Percentiles rank a stretch among this genome's conserved stretches.
phyloP scores from a whole-genome alignment of 2,888 invertebrate species.

The Osedax fenrisi region DNA sequence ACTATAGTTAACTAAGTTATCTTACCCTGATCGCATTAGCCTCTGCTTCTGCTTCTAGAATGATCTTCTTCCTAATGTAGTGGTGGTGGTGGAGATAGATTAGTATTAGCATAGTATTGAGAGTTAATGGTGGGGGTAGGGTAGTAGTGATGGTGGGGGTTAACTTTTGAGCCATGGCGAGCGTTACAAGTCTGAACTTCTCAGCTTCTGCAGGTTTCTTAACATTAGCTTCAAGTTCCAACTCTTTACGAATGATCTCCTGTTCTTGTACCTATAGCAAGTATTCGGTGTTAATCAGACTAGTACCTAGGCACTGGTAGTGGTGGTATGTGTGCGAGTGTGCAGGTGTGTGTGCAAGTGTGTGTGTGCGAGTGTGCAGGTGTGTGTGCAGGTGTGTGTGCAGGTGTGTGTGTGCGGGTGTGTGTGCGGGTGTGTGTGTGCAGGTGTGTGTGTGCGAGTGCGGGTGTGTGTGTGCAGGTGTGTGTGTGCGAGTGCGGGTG shows the following conservation, averaged over 20 bases:
- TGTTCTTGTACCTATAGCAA: slow-evolving; percentile 75
- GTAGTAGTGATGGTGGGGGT: too few relatives aligned
- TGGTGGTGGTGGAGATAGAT: too few relatives aligned
- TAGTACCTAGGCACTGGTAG: too few relatives aligned
- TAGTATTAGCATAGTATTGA: too few relatives aligned
- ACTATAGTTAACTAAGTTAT: too few relatives aligned
- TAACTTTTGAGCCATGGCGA: slow-evolving; percentile 74
- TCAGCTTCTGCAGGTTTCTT: slow-evolving; percentile 91
- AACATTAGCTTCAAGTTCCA: slow-evolving; percentile 80
- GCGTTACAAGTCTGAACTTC: slow-evolving; percentile 73
- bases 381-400: slow-evolving; percentile 52
- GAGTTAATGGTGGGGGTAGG: too few relatives aligned
- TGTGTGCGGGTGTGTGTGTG: not conserved
- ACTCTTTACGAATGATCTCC: slow-evolving; percentile 79
- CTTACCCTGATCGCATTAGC: slow-evolving; percentile 65
- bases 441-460: not conserved
- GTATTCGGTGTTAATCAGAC: too few relatives aligned
- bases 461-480: not conserved
- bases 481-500: not conserved
- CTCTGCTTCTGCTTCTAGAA: slow-evolving; percentile 90
- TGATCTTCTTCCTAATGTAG: slow-evolving; percentile 53
- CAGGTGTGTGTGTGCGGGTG: not conserved
- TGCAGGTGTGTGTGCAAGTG: not conserved
- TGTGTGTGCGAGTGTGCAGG: not conserved
- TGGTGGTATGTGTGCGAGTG: not conserved